phyloP scores from a whole-genome alignment of 2,888 invertebrate species.

The Trileptium ribeirensis region DNA sequence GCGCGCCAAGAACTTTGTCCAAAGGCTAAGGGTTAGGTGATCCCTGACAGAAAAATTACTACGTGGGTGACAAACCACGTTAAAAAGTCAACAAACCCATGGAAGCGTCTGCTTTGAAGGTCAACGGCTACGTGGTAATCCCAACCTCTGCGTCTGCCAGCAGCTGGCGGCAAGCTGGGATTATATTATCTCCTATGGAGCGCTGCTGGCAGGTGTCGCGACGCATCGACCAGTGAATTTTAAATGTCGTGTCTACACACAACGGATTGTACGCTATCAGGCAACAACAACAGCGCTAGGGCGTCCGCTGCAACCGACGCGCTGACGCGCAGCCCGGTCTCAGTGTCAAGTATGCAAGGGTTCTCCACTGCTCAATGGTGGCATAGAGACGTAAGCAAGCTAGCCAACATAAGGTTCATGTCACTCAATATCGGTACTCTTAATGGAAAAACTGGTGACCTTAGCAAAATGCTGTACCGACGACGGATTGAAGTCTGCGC shows the following conservation, averaged over 20 bases:
- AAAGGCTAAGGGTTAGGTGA: not conserved
- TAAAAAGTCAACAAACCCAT: not conserved
- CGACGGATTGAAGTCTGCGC: not conserved
- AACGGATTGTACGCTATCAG: not conserved
- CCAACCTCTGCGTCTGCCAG: not conserved
- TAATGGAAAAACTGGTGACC: not conserved
- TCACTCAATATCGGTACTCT: conserved; percentile 7
- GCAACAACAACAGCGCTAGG: not conserved
- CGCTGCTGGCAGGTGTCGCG: not conserved
- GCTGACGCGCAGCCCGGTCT: not conserved
- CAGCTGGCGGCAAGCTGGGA: not conserved
- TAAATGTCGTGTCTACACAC: not conserved
- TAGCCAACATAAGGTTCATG: not conserved
- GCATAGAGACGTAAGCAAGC: not conserved
- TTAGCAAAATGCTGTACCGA: not conserved
- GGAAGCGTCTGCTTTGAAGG: not conserved
- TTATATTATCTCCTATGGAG: not conserved
- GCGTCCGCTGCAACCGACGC: not conserved
- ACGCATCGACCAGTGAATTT: not conserved
- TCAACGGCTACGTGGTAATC: not conserved
- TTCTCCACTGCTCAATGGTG: not conserved
- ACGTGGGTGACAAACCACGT: not conserved
- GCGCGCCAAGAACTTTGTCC: not conserved
- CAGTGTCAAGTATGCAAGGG: not conserved
- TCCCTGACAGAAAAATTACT: not conserved